Percentiles rank a stretch among this genome's conserved stretches.
These are phyloP conservation scores for Sisyra nigra DNA, from an alignment of 2,888 invertebrate species.

Conservation along the genomic window DNA sequence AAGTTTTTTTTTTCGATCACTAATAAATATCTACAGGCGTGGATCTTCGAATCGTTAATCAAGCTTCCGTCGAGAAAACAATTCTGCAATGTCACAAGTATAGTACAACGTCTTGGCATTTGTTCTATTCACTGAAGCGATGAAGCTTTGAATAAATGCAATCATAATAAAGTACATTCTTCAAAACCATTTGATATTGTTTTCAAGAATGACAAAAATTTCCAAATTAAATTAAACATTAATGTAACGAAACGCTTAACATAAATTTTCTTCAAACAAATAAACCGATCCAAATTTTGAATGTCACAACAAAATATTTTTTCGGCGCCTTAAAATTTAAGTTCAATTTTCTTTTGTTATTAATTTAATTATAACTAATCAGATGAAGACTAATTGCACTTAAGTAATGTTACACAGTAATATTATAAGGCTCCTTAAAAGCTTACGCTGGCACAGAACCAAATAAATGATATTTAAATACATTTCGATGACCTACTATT, in stretches of 20 bases:
- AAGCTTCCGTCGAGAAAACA: too few species aligned
- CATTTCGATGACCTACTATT: conserved; percentile 29
- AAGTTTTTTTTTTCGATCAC: too few species aligned
- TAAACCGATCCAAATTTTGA: neutral
- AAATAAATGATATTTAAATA: conserved; percentile 28
- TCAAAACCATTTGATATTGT: too few species aligned
- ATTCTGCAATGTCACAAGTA: too few species aligned
- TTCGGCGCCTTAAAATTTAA: neutral
- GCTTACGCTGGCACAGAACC: conserved; percentile 22
- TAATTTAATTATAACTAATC: conserved; percentile 1
- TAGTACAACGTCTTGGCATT: too few species aligned
- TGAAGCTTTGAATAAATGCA: too few species aligned
- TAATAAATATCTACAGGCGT: too few species aligned
- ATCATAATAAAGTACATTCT: too few species aligned
- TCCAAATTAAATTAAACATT: neutral
- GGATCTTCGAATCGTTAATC: too few species aligned
- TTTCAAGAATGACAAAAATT: neutral
- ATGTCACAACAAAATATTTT: neutral
- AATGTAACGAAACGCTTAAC: neutral
- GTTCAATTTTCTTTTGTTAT: neutral
- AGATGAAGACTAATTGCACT: too few species aligned
- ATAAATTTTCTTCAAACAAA: neutral
- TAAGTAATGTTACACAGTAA: too few species aligned
- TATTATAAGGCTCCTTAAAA: neutral
- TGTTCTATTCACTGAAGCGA: too few species aligned